Conservation (phyloP, 1,140 invertebrate species). For the Hycleus phaleratus region DNA sequence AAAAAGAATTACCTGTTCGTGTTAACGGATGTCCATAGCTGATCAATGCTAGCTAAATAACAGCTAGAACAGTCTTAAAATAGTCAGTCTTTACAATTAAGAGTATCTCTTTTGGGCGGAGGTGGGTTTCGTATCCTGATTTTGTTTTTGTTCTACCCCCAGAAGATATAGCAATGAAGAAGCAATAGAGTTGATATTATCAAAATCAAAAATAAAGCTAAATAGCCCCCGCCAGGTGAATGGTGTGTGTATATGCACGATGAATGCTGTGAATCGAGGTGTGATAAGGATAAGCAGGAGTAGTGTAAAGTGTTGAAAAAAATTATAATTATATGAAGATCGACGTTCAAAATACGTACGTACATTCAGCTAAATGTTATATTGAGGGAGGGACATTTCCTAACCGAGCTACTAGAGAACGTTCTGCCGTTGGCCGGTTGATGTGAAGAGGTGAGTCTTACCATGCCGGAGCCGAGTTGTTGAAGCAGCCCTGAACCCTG, state of each 20-base stretch:
- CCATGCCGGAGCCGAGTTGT: constrained; percentile 78
- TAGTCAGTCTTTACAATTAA: constrained; percentile 3
- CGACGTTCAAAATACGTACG: constrained; percentile 35
- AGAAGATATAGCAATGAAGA: background rate
- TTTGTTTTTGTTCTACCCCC: background rate
- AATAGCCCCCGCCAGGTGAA: constrained; percentile 35
- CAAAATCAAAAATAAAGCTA: constrained; percentile 4
- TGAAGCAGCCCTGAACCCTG: constrained; percentile 68
- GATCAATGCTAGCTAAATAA: background rate
- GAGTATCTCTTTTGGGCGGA: background rate
- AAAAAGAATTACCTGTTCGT: constrained; percentile 1
- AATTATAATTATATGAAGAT: no score
- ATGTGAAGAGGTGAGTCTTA: constrained; percentile 67
- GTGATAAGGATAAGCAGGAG: constrained; percentile 21
- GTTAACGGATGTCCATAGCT: background rate
- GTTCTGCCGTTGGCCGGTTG: constrained; percentile 54
- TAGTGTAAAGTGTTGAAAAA: constrained; percentile 17
- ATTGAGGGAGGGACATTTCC: constrained; percentile 65
- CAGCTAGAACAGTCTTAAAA: constrained; percentile 11
- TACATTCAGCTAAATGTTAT: constrained; percentile 47
- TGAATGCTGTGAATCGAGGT: constrained; percentile 5
- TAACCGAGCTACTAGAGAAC: constrained; percentile 66
- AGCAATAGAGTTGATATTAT: background rate
- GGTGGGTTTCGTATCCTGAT: constrained; percentile 15
- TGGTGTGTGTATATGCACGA: constrained; percentile 27